phyloP scores from a whole-genome alignment of 1,140 invertebrate genomes.

The Oryzaephilus surinamensis region DNA sequence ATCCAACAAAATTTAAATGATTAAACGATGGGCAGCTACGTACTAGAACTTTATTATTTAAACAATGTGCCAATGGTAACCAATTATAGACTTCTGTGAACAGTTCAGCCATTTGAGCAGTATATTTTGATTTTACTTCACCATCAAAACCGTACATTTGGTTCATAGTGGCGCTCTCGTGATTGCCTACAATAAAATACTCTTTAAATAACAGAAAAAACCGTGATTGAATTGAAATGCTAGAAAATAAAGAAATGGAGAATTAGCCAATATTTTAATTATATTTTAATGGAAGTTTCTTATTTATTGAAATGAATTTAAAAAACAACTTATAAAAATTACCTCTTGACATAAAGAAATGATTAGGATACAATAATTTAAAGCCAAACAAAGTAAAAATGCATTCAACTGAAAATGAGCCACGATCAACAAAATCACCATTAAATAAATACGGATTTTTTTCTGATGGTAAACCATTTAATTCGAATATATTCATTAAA shows the following conservation, averaged over 20 bases:
- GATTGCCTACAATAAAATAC: slow-evolving; percentile 66
- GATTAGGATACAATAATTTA: slow-evolving; percentile 92
- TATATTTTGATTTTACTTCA: slow-evolving; percentile 94
- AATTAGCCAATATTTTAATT: too few relatives aligned
- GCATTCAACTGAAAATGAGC: slow-evolving; percentile 98
- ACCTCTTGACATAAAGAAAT: slow-evolving; percentile 98
- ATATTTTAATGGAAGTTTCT: too few relatives aligned
- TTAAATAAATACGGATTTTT: slow-evolving; percentile 97
- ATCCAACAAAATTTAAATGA: neutral
- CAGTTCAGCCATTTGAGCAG: slow-evolving; percentile 85
- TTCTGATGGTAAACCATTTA: slow-evolving; percentile 91
- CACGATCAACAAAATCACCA: slow-evolving; percentile 98
- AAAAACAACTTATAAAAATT: slow-evolving; percentile 13
- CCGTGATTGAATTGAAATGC: neutral
- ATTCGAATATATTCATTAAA: slow-evolving; percentile 93
- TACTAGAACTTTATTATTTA: slow-evolving; percentile 84
- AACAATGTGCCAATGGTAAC: slow-evolving; percentile 90
- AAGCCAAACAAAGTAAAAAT: slow-evolving; percentile 97
- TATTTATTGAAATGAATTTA: too few relatives aligned
- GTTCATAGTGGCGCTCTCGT: slow-evolving; percentile 97
- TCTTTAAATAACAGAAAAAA: neutral
- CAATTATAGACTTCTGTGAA: slow-evolving; percentile 99
- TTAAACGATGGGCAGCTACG: slow-evolving; percentile 26
- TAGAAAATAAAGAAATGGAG: too few relatives aligned
- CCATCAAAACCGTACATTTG: slow-evolving; percentile 99